phyloP scores from a whole-genome alignment of 2,888 invertebrate genomes.

The Nomada goodeniana region DNA sequence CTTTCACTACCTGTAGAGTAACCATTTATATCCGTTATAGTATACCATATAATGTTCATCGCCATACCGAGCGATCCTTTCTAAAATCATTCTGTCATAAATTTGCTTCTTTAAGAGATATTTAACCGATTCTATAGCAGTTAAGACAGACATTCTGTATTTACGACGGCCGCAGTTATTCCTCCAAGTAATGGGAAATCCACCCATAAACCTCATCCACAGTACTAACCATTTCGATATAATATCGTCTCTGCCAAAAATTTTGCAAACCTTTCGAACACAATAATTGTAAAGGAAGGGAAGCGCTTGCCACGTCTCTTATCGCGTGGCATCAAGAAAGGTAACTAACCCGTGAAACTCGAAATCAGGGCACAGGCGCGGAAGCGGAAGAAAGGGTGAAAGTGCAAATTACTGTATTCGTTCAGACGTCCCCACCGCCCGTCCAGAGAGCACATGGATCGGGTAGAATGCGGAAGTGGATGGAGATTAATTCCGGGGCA shows the following conservation, averaged over 20 bases:
- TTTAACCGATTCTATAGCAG: too few species aligned
- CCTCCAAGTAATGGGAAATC: background rate
- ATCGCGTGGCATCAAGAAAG: background rate
- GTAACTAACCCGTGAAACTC: slow-evolving; percentile 1
- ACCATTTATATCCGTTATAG: too few species aligned
- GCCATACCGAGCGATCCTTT: too few species aligned
- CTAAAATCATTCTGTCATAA: too few species aligned
- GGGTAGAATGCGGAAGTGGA: slow-evolving; percentile 44
- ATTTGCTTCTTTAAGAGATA: too few species aligned
- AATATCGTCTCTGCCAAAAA: background rate
- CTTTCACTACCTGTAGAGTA: too few species aligned
- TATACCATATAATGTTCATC: too few species aligned
- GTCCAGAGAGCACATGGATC: slow-evolving; percentile 15
- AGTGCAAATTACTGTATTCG: slow-evolving; percentile 40
- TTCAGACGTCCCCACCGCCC: background rate
- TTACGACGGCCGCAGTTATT: background rate
- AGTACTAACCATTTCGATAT: background rate
- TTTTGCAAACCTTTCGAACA: background rate
- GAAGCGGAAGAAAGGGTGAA: slow-evolving; percentile 12
- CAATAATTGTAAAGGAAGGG: background rate
- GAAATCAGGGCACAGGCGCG: background rate
- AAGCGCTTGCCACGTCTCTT: background rate
- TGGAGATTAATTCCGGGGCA: slow-evolving; percentile 62
- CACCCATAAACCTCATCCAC: too few species aligned
- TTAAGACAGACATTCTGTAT: too few species aligned